A percentile compares a stretch with the other conserved stretches of the same genome.
Evolutionary conservation across 2,888 invertebrate genomes (phyloP).

Genomic region (Heliconius ismenius): DNA sequence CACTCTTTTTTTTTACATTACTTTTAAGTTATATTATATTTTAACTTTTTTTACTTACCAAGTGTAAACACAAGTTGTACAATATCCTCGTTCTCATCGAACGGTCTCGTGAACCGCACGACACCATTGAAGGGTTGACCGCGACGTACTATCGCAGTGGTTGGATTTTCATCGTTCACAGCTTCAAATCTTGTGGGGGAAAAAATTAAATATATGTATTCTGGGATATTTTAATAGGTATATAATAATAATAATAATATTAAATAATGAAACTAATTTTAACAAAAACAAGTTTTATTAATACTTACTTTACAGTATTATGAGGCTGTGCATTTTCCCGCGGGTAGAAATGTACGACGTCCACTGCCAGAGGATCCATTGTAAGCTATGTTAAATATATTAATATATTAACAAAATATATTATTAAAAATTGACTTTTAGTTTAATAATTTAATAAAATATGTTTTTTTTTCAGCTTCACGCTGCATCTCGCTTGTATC

Average conservation of each 20-base stretch:
- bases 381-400: not conserved
- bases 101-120: conserved; percentile 84
- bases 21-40: not conserved
- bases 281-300: not conserved
- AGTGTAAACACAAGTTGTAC: conserved; percentile 86
- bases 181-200: conserved; percentile 81
- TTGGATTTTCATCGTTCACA: conserved; percentile 83
- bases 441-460: too few relatives aligned
- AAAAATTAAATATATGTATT: not conserved
- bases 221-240: not conserved
- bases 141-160: conserved; percentile 85
- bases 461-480: too few relatives aligned
- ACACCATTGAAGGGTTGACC: conserved; percentile 88
- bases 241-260: too few relatives aligned
- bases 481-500: too few relatives aligned
- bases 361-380: conserved; percentile 80
- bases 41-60: conserved; percentile 68
- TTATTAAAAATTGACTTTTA: too few relatives aligned
- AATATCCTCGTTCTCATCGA: conserved; percentile 83
- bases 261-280: too few relatives aligned
- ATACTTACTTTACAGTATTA: conserved; percentile 81
- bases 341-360: conserved; percentile 84
- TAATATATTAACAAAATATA: too few relatives aligned
- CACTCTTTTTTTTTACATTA: too few relatives aligned
- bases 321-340: conserved; percentile 86